These are phyloP conservation scores for Melanogrammus aeglefinus DNA, from an alignment of 2,797 vertebrate genomes.

Conservation along the genomic window DNA sequence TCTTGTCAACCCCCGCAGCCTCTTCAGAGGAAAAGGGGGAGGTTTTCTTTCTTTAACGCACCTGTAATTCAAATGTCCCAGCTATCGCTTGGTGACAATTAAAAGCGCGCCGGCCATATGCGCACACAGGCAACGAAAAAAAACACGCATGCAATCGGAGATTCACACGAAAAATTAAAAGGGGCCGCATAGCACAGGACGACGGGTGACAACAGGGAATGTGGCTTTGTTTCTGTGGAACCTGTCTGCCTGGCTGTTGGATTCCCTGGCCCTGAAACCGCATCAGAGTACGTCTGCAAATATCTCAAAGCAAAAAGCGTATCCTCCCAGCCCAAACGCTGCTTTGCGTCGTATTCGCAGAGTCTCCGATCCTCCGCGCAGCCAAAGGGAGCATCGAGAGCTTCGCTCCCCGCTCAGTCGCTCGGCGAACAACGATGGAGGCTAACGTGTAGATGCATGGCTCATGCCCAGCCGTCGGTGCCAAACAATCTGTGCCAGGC, in stretches of 20 bases:
- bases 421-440: too few species aligned
- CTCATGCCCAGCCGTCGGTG: too few species aligned
- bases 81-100: slow-evolving; percentile 48
- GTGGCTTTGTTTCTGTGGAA: not conserved
- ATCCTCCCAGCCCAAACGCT: too few species aligned
- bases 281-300: slow-evolving; percentile 10
- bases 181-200: not conserved
- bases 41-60: slow-evolving; percentile 48
- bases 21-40: slow-evolving; percentile 54
- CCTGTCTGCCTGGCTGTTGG: not conserved
- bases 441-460: too few species aligned
- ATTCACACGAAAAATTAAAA: slow-evolving; percentile 41
- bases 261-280: not conserved
- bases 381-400: too few species aligned
- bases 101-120: slow-evolving; percentile 28
- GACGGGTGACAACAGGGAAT: too few species aligned
- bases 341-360: too few species aligned
- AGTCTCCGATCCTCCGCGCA: too few species aligned
- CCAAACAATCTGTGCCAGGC: too few species aligned
- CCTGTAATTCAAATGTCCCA: slow-evolving; percentile 69
- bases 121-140: slow-evolving; percentile 12
- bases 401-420: too few species aligned
- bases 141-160: not conserved
- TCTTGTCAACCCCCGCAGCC: slow-evolving; percentile 66
- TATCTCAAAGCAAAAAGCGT: not conserved